Base-by-base conservation (phyloP, 2,888 invertebrate species). In the Embidobia sp. region DNA sequence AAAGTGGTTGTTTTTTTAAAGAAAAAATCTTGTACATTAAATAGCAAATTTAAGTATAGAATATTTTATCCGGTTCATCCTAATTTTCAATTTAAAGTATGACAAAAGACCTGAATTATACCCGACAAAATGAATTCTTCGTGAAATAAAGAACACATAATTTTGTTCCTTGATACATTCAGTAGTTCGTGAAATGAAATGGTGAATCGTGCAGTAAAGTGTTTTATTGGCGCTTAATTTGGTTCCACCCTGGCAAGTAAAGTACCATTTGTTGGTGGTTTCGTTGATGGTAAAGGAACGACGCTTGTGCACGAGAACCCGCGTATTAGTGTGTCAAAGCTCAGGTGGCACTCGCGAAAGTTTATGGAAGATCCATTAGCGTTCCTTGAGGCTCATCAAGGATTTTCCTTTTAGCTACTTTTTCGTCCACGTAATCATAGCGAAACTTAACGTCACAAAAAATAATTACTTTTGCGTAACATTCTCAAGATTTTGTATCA, bases 191-290 rank as follows among this genome's bases (percentile, higher is more conserved):
- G 26, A 59, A 59, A 33, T 35, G 22, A 46, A 59, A 59, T 46
- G 19, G 42, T 13, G 44, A 35, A 59, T 61, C 16, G 26, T 11
- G 18, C n/a, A 4, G 8, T 61, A 48, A 61, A 61, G 16, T 35
- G 37, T 48, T 61, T 40, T 63, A 49, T 63, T 48, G 48, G 35
- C 27, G 26, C 37, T 61, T 61, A 61, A 61, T 61, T 48, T 48
- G 48, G 49, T 63, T 63, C 11, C 49, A 40, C 11, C 27, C 35
- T 18, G 18, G 26, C 37, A 61, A 59, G 35, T 22, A 44, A 46
- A 35, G 13, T 27, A 27, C 27, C 26, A 61, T 61, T 48, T 48
- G 61, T 37, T 37, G 22, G 35, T 33, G 19, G 44, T 59, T 59
- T 33, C 42, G 42, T 42, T 5, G 10, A 11, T 15, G 22, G 35